phyloP scores from a whole-genome alignment of 1,140 invertebrate genomes.

The Bombus sibiricus region DNA sequence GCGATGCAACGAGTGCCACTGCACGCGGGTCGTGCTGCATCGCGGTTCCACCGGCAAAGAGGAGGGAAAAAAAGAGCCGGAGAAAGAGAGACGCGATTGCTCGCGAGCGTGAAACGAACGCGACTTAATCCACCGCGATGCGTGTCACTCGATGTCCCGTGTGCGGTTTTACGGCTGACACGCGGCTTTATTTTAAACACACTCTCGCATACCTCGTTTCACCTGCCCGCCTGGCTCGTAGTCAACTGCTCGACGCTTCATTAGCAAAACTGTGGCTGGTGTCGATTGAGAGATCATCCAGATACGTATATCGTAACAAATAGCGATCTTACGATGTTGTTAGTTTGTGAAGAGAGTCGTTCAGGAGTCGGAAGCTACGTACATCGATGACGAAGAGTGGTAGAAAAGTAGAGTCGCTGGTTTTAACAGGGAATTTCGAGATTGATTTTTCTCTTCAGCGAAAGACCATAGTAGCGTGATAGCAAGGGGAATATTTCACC shows the following conservation, averaged over 20 bases:
- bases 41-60: constrained; percentile 24
- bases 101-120: constrained; percentile 53
- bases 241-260: not conserved
- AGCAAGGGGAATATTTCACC: too few relatives aligned
- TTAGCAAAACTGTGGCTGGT: too few relatives aligned
- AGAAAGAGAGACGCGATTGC: constrained; percentile 25
- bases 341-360: not conserved
- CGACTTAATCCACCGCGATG: constrained; percentile 62
- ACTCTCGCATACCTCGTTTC: not conserved
- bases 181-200: constrained; percentile 58
- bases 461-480: too few relatives aligned
- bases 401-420: not conserved
- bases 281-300: not conserved
- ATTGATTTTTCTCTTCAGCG: too few relatives aligned
- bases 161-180: constrained; percentile 61
- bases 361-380: too few relatives aligned
- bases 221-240: not conserved
- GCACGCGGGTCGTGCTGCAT: constrained; percentile 31
- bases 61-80: constrained; percentile 16
- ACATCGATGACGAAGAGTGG: too few relatives aligned
- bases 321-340: not conserved
- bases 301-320: not conserved
- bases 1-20: constrained; percentile 57
- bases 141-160: constrained; percentile 51
- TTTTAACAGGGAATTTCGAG: too few relatives aligned